These are phyloP conservation scores for Nomada ruficornis DNA, from an alignment of 2,888 invertebrate genomes.

Conservation along the genomic window DNA sequence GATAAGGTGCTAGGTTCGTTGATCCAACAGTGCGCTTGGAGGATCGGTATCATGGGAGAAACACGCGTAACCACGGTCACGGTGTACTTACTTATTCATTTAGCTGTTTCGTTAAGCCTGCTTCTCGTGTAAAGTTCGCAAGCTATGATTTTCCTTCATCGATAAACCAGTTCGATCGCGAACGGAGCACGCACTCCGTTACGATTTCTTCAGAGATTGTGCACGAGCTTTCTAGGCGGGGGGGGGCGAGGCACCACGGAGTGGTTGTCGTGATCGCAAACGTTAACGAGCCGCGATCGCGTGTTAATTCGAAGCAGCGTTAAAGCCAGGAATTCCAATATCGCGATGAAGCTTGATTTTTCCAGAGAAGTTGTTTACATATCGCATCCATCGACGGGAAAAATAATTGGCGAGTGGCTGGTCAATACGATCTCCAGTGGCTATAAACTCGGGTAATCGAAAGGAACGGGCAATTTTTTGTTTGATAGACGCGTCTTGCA, in stretches of 20 bases:
- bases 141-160: conserved; percentile 65
- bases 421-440: not conserved
- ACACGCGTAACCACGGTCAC: conserved; percentile 36
- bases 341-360: conserved; percentile 35
- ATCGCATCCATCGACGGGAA: conserved; percentile 44
- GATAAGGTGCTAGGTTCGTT: conserved; percentile 74
- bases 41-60: conserved; percentile 11
- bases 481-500: not conserved
- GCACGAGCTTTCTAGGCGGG: conserved; percentile 31
- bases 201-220: conserved; percentile 52
- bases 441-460: not conserved
- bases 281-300: conserved; percentile 65
- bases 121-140: conserved; percentile 49
- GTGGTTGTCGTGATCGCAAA: conserved; percentile 41
- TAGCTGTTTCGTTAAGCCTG: conserved; percentile 30
- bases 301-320: conserved; percentile 63
- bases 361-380: conserved; percentile 47
- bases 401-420: conserved; percentile 33
- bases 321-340: conserved; percentile 43
- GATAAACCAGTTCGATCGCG: conserved; percentile 71
- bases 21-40: conserved; percentile 65
- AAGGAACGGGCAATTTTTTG: not conserved
- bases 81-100: conserved; percentile 56
- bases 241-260: conserved; percentile 31
- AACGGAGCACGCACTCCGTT: conserved; percentile 34